Evolutionary conservation across 2,888 invertebrate genomes (phyloP).

Genomic region (Stenolophus ochropezus): DNA sequence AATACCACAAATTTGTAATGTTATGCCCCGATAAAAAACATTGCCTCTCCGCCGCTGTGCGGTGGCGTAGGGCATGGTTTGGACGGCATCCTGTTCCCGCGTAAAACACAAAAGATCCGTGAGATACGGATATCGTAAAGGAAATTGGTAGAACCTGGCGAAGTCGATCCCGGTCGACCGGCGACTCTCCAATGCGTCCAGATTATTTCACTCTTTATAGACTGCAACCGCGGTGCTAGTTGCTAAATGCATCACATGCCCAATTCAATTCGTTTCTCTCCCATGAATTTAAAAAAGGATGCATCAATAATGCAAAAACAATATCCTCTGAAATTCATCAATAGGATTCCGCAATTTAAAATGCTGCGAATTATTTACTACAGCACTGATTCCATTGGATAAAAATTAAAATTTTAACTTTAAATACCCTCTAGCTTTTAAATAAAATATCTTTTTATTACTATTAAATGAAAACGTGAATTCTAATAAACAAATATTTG

Average conservation of each 20-base stretch:
- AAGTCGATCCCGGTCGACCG: conserved; percentile 42
- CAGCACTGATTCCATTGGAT: background rate
- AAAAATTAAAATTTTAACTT: background rate
- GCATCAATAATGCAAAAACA: background rate
- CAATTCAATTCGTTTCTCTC: background rate
- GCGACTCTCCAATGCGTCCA: conserved; percentile 43
- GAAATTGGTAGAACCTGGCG: conserved; percentile 55
- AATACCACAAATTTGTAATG: no score
- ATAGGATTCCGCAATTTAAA: background rate
- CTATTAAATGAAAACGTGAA: background rate
- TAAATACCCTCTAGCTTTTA: background rate
- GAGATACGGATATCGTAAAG: conserved; percentile 57
- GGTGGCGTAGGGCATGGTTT: background rate
- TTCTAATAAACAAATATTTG: background rate
- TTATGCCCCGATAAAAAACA: background rate
- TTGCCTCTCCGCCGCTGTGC: background rate
- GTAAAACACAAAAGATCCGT: conserved; percentile 58
- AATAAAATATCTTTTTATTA: background rate
- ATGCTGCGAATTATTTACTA: background rate
- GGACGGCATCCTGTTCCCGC: conserved; percentile 7
- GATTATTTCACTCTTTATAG: conserved; percentile 43
- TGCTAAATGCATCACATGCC: background rate
- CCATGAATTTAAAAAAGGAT: background rate
- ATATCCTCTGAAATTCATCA: background rate
- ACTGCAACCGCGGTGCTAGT: background rate